Conservation (phyloP, 2,797 vertebrate genomes). For the Coccyzus lansbergi region DNA sequence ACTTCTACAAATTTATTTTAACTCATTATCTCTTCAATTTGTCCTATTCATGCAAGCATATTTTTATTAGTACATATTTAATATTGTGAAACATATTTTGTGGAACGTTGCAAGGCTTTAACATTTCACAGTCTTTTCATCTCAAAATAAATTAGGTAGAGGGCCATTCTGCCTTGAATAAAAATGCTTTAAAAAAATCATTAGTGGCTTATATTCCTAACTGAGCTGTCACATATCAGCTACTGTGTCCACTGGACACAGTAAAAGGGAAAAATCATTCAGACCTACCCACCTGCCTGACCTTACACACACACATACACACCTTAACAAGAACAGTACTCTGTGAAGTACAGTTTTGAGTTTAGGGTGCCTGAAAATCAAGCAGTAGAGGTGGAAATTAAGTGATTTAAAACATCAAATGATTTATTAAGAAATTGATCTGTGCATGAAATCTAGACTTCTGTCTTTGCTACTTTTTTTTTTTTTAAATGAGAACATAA, state of each 20-base stretch:
- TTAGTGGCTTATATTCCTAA: neutral
- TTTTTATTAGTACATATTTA: constrained; percentile 12
- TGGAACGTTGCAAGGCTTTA: neutral
- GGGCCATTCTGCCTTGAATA: neutral
- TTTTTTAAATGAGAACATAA: constrained; percentile 1
- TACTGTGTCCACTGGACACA: neutral
- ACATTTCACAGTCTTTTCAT: constrained; percentile 1
- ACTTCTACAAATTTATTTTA: constrained; percentile 34
- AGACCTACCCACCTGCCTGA: rapidly evolving
- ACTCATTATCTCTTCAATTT: constrained; percentile 46
- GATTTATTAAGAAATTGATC: neutral
- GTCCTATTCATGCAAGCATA: neutral
- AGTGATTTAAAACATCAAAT: neutral
- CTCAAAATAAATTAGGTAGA: neutral
- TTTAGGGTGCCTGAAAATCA: neutral
- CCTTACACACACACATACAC: rapidly evolving
- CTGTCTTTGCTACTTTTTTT: neutral
- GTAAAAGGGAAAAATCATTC: neutral
- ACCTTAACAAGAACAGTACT: neutral
- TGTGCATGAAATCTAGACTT: neutral
- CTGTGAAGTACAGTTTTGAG: neutral
- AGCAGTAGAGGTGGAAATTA: neutral
- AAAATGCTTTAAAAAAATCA: neutral
- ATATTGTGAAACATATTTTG: constrained; percentile 8
- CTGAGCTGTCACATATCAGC: neutral